Base-by-base conservation (phyloP, 2,888 invertebrate species). In the Epinotia nisella region DNA sequence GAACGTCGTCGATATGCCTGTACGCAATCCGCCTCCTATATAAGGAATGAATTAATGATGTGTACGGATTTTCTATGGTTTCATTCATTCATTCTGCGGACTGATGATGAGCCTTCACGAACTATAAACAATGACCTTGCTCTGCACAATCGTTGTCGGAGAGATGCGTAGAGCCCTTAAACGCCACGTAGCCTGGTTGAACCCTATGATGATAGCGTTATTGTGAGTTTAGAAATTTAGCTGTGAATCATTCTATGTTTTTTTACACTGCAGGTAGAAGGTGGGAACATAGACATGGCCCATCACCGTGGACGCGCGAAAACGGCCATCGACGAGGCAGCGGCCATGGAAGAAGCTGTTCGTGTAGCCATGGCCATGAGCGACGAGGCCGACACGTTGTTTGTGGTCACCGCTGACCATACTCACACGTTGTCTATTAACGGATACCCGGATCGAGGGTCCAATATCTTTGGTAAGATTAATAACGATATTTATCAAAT, bases 361-460 rank as follows among this genome's bases (percentile, higher is more conserved):
- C 90, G 94, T 62, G 90, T 93, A 4, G 96, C 97, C 0, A 76
- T 96, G 24, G 82, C 93, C 13, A 90, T 96, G 87, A 94, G 95
- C 1, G 86, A 94, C 45, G 84, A 94, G 1, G 91, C 95, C 11
- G 95, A 96, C 75, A 98, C 98, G 0, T 92, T 98, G 17, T 91
- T 98, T 0, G 95, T 98, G 59, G 98, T 98, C 1, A 97, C 98
- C 0, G 96, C 97, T 71, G 98, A 98, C 88, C 98, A 98, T 86
- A 95, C 96, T 0, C 98, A 98, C 83, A 95, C 97, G 0, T 85
- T 98, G 78, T 94, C 95, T 3, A 96, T 98, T 65, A 97, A 96
- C 78, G 98, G 98, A 0, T 96, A 97, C 83, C 95, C 96, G 0
- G 90, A 94, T 0, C 92, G 97, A 75, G 96, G 96, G 2, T 92